phyloP scores from a whole-genome alignment of 2,113 vertebrate genomes.

The Australoheros scitulus region DNA sequence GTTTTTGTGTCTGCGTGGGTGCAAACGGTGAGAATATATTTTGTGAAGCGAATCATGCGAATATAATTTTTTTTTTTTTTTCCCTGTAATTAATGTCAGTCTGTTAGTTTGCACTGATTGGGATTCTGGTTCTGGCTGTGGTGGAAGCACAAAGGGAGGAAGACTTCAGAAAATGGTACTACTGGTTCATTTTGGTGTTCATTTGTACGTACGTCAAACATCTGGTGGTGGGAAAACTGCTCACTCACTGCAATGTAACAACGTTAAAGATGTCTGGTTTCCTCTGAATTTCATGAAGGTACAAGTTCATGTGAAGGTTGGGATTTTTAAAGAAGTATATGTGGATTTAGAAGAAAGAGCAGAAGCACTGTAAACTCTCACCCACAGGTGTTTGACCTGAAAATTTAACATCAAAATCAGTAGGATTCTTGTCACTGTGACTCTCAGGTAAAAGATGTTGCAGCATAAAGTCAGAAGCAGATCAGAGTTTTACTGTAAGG shows the following conservation, averaged over 20 bases:
- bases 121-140: conserved; percentile 44
- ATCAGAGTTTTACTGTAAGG: background rate
- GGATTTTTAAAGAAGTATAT: too few species aligned
- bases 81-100: conserved; percentile 7
- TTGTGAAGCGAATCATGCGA: conserved; percentile 4
- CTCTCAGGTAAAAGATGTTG: conserved; percentile 40
- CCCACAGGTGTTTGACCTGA: conserved; percentile 4
- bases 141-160: conserved; percentile 33
- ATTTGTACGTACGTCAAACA: background rate
- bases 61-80: conserved; percentile 4
- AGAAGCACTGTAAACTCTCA: background rate
- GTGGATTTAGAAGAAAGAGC: background rate
- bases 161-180: conserved; percentile 5
- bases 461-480: conserved; percentile 1
- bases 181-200: background rate
- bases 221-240: background rate
- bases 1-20: conserved; percentile 25
- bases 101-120: conserved; percentile 62
- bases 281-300: background rate
- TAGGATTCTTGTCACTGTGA: background rate
- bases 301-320: background rate
- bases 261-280: background rate
- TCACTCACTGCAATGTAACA: background rate
- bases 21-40: conserved; percentile 40
- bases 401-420: conserved; percentile 8